phyloP scores from a whole-genome alignment of 2,113 vertebrate genomes.

The Nothocercus julius region DNA sequence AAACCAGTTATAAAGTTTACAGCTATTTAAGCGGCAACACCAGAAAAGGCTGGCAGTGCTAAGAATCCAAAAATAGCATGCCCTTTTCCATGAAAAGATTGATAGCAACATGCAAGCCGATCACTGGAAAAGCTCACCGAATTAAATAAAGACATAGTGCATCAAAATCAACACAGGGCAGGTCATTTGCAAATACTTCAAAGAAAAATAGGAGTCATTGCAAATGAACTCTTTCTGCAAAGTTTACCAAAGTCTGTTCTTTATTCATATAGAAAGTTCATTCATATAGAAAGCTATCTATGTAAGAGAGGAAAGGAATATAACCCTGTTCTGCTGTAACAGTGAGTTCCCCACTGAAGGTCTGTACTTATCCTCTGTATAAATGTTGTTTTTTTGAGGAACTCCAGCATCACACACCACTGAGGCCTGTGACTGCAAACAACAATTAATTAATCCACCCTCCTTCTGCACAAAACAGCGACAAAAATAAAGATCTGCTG shows the following conservation, averaged over 20 bases:
- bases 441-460: background rate
- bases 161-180: background rate
- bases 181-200: background rate
- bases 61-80: conserved; percentile 64
- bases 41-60: background rate
- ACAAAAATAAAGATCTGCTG: background rate
- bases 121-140: conserved; percentile 9
- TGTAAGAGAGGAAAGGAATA: accelerated
- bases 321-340: background rate
- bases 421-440: background rate
- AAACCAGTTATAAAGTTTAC: background rate
- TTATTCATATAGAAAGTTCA: background rate
- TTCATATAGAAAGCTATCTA: background rate
- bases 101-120: conserved; percentile 22
- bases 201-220: background rate
- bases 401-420: background rate
- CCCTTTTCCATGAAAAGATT: conserved; percentile 22
- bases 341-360: background rate
- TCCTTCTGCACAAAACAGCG: background rate
- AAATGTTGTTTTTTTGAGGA: background rate
- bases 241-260: background rate
- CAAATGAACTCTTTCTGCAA: background rate
- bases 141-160: background rate
- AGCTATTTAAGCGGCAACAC: background rate
- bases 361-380: background rate